Evolutionary conservation across 2,888 invertebrate genomes (phyloP).

Genomic region (Tiliacea aurago): DNA sequence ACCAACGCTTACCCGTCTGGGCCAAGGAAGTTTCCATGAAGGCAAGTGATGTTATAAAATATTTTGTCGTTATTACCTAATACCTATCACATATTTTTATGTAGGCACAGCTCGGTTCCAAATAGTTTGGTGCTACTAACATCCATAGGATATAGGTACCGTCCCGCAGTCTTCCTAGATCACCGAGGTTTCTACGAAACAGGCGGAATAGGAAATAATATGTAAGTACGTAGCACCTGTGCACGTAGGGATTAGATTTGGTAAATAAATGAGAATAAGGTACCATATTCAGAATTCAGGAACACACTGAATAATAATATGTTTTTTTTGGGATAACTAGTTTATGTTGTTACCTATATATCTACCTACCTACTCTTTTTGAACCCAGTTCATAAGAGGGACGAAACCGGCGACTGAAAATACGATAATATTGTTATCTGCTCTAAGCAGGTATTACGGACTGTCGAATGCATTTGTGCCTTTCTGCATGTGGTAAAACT

Average conservation of each 20-base stretch:
- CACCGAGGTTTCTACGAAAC: background rate
- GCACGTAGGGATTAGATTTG: background rate
- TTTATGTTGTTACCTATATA: background rate
- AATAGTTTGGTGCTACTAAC: conserved; percentile 6
- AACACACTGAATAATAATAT: background rate
- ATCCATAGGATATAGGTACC: background rate
- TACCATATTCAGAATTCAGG: background rate
- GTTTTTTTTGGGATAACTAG: background rate
- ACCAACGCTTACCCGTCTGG: conserved; percentile 22
- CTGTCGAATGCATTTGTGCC: background rate
- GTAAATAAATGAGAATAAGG: background rate
- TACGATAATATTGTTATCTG: background rate
- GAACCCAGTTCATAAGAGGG: background rate
- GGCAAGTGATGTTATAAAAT: conserved; percentile 23
- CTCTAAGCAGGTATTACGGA: background rate
- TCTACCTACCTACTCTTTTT: background rate
- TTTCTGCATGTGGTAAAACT: background rate
- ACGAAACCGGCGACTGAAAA: no score
- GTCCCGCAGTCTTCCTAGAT: background rate
- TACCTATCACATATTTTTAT: background rate
- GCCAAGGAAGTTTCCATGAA: conserved; percentile 38
- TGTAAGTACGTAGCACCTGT: no score
- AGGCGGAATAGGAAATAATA: background rate
- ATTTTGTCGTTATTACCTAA: conserved; percentile 35
- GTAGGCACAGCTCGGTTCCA: background rate